These are phyloP conservation scores for Aphidoletes aphidimyza DNA, from an alignment of 2,888 invertebrate genomes.

Conservation along the genomic window DNA sequence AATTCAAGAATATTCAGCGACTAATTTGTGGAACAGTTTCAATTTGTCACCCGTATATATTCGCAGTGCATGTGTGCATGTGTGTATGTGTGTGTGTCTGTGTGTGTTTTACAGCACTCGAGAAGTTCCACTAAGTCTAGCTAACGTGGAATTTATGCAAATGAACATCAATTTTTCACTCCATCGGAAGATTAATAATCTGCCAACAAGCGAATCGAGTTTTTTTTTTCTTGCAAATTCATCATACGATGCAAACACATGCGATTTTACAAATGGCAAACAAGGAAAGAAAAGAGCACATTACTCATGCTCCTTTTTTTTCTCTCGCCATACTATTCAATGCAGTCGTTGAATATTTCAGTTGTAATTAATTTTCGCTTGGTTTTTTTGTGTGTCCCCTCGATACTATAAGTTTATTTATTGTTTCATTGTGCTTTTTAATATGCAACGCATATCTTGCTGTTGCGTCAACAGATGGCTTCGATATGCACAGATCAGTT, in stretches of 20 bases:
- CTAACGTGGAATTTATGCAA: constrained; percentile 7
- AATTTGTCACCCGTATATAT: neutral
- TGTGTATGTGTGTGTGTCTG: neutral
- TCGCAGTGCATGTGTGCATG: neutral
- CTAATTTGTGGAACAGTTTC: constrained; percentile 1
- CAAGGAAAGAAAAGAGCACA: neutral
- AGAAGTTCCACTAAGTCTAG: constrained; percentile 34
- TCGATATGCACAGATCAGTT: neutral
- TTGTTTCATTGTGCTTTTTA: constrained; percentile 5
- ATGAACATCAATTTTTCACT: constrained; percentile 42
- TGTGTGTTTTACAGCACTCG: no score
- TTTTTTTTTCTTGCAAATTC: neutral
- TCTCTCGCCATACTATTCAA: neutral
- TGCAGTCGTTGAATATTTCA: constrained; percentile 22
- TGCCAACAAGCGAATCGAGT: constrained; percentile 1
- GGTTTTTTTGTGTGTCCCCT: neutral
- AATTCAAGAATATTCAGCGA: neutral
- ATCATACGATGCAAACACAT: neutral
- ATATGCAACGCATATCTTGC: neutral
- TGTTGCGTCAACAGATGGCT: neutral
- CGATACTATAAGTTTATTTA: neutral
- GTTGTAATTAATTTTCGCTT: constrained; percentile 27
- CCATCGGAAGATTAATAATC: constrained; percentile 37
- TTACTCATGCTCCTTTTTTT: neutral
- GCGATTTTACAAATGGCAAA: neutral